Conservation (phyloP, 2,113 vertebrate genomes). For the Phycodurus eques region DNA sequence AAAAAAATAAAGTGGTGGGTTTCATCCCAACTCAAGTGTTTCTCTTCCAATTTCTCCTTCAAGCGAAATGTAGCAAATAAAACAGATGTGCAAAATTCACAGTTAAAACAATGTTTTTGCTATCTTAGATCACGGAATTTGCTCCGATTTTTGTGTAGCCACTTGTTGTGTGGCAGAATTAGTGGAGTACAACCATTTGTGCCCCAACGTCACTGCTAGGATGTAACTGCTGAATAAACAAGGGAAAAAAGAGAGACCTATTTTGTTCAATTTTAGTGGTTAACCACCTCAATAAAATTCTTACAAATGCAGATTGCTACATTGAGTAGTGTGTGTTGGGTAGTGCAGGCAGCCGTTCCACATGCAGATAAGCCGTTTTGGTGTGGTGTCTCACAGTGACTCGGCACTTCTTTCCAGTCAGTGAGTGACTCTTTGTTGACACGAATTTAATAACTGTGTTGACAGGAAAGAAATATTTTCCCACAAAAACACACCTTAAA, state of each 20-base stretch:
- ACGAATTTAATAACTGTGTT: background rate
- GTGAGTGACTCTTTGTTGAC: background rate
- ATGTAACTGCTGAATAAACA: no score
- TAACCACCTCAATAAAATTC: no score
- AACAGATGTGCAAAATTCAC: background rate
- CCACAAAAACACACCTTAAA: background rate
- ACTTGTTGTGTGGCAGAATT: background rate
- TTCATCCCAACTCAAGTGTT: no score
- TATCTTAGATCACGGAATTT: no score
- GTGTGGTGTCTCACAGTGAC: slow-evolving; percentile 42
- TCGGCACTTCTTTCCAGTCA: slow-evolving; percentile 29
- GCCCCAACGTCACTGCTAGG: background rate
- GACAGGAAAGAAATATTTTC: background rate
- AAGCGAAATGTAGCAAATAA: no score
- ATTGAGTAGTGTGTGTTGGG: background rate
- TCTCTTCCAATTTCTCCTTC: no score
- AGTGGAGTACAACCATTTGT: background rate
- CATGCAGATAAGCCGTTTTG: background rate
- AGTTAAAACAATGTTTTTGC: no score
- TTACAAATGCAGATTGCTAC: background rate
- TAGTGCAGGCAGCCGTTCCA: background rate
- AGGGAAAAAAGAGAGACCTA: no score
- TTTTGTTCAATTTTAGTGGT: no score
- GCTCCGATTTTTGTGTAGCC: no score
- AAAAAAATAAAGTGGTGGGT: no score